Evolutionary conservation across 2,113 vertebrate genomes (phyloP), one percentile per base, ranked within the genome.

Genomic region (Engystomops pustulosus): DNA sequence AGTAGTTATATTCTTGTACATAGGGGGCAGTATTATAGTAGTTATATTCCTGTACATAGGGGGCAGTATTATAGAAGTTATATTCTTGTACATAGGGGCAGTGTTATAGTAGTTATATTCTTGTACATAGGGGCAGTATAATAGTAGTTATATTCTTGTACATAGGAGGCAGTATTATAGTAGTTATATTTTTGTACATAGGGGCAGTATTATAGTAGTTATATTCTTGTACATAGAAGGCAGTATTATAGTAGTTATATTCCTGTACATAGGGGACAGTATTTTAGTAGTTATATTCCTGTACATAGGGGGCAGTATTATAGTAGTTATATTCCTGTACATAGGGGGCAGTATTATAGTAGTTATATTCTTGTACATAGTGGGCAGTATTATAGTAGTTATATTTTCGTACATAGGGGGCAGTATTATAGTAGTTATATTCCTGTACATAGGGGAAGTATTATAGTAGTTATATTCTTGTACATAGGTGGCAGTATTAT

Each of bases 131-230:
- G n/a, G 12, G 58, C 25, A 62, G 58, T 27, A 62, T 58, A 23
- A 58, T 58, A 62, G 58, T 62, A 62, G 23, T 62, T 62, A 62
- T 62, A 62, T 27, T 62, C 58, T 62, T 62, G 58, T 62, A 62
- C 55, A 58, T 58, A 58, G n/a, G 23, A 2, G 55, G 4, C 55
- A 58, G n/a, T 25, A 25, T 58, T 58, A 62, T 62, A 62, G 58
- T 62, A 62, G 55, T 58, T 58, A 58, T 25, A 58, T 58, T 58
- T 8, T 58, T 53, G 51, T n/a, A 53, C 20, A 53, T 53, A 53
- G 51, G 51, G 11, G 20, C 20, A 53, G 51, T 53, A 53, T 53
- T 53, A 53, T 53, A 53, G 18, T 53, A 53, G 55, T 58, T 25
- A 58, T 58, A 58, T 58, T 58, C 9, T 58, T 58, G 55, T 58